Percentiles rank a stretch among this genome's conserved stretches.
These are phyloP conservation scores for Desoria tigrina DNA, from an alignment of 2,888 invertebrate species.

Conservation along the genomic window DNA sequence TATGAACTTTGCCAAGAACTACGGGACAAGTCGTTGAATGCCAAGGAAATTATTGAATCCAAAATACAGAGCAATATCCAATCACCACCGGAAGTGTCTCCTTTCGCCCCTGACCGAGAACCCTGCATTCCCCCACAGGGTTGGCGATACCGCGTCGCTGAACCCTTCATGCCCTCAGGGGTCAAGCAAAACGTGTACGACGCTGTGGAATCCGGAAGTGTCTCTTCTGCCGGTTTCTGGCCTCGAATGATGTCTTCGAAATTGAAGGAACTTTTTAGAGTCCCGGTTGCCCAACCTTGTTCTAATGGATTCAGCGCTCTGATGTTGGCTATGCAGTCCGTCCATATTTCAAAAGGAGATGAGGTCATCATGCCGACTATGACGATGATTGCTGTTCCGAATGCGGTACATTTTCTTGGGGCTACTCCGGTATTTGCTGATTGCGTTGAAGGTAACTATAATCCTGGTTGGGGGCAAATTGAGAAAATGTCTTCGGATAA, in stretches of 20 bases:
- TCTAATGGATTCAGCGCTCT: too few relatives aligned
- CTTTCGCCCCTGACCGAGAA: slow-evolving; percentile 37
- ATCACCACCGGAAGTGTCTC: slow-evolving; percentile 14
- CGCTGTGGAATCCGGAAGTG: slow-evolving; percentile 33
- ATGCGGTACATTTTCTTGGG: slow-evolving; percentile 33
- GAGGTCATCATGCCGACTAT: slow-evolving; percentile 31
- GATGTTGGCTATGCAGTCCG: too few relatives aligned
- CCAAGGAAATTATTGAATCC: slow-evolving; percentile 16
- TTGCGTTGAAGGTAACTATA: slow-evolving; percentile 36
- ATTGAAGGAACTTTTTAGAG: too few relatives aligned
- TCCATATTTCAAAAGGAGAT: slow-evolving; percentile 30
- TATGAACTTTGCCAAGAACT: slow-evolving; percentile 10
- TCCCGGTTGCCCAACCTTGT: too few relatives aligned
- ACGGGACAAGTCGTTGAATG: slow-evolving; percentile 10
- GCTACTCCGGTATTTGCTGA: slow-evolving; percentile 42
- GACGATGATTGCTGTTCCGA: slow-evolving; percentile 34
- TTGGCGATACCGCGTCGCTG: slow-evolving; percentile 41
- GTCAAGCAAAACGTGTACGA: slow-evolving; percentile 39
- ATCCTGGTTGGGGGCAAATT: slow-evolving; percentile 28
- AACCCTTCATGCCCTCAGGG: slow-evolving; percentile 30
- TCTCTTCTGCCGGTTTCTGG: slow-evolving; percentile 42
- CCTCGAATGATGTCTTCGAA: slow-evolving; percentile 28
- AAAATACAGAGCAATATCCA: slow-evolving; percentile 15
- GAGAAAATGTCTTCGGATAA: slow-evolving; percentile 25
- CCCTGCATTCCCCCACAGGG: slow-evolving; percentile 34